phyloP scores from a whole-genome alignment of 2,797 vertebrate genomes.

The Protonibea diacanthus region DNA sequence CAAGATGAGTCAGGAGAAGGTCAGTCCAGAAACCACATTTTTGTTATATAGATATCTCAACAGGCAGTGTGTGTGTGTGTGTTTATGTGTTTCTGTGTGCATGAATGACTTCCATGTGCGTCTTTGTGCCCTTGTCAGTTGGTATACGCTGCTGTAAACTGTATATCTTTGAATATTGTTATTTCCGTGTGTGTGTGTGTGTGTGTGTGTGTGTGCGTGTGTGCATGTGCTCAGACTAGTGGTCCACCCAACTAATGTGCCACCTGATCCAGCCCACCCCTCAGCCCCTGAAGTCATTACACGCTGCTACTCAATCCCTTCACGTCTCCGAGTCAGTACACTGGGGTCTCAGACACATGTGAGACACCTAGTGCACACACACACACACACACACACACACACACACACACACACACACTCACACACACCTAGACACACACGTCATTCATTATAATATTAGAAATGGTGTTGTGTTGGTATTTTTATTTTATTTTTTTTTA shows the following conservation, averaged over 20 bases:
- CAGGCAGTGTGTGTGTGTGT: not conserved
- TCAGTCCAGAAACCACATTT: slow-evolving; percentile 30
- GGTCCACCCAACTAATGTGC: slow-evolving; percentile 66
- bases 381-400: slow-evolving; percentile 30
- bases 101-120: not conserved
- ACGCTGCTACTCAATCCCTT: slow-evolving; percentile 64
- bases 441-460: too few relatives aligned
- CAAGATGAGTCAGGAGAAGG: slow-evolving; percentile 63
- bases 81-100: not conserved
- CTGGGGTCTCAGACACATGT: slow-evolving; percentile 43
- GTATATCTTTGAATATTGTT: slow-evolving; percentile 27
- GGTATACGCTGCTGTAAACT: slow-evolving; percentile 22
- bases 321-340: slow-evolving; percentile 44
- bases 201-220: slow-evolving; percentile 7
- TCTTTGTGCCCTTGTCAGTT: slow-evolving; percentile 24
- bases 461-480: not conserved
- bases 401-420: not conserved
- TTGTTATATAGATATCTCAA: slow-evolving; percentile 35
- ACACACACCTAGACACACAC: too few relatives aligned
- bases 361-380: slow-evolving; percentile 11
- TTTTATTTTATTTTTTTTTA: not conserved
- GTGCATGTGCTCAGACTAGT: slow-evolving; percentile 29
- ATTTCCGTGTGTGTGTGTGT: slow-evolving; percentile 24
- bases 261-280: slow-evolving; percentile 74
- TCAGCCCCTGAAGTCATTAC: slow-evolving; percentile 70